Percentiles rank a stretch among this genome's conserved stretches.
These are phyloP conservation scores for Brachystomella parvula DNA, from an alignment of 1,140 invertebrate genomes.

Conservation along the genomic window DNA sequence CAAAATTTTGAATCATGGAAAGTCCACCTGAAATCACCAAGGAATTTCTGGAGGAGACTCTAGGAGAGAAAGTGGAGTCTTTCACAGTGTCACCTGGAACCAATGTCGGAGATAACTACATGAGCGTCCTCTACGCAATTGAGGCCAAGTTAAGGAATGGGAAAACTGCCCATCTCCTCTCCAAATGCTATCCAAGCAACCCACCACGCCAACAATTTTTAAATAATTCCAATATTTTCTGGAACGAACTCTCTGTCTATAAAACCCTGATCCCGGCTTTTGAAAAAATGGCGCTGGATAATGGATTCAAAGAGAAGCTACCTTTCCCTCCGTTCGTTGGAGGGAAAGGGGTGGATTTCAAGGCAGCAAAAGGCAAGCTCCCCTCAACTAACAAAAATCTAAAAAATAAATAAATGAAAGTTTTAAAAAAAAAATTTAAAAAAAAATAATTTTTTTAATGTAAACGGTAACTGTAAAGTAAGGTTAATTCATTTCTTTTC, in stretches of 20 bases:
- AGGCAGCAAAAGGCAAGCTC: not conserved
- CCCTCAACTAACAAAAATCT: too few relatives aligned
- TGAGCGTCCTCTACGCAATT: constrained; percentile 17
- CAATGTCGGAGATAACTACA: constrained; percentile 11
- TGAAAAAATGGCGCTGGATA: not conserved
- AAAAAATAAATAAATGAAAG: too few relatives aligned
- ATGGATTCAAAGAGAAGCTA: not conserved
- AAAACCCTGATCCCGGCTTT: not conserved
- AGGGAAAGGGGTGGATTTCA: not conserved
- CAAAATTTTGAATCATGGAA: too few relatives aligned
- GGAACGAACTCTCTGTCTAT: constrained; percentile 12
- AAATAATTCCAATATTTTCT: constrained; percentile 16
- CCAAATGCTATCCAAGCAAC: constrained; percentile 16
- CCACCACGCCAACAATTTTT: constrained; percentile 11
- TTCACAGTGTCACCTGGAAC: not conserved
- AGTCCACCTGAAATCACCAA: not conserved
- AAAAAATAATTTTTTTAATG: too few relatives aligned
- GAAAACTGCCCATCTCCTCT: not conserved
- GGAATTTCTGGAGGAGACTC: not conserved
- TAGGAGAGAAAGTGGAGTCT: constrained; percentile 27
- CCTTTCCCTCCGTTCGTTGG: not conserved
- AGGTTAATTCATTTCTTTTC: too few relatives aligned
- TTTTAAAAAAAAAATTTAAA: too few relatives aligned
- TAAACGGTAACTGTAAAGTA: too few relatives aligned
- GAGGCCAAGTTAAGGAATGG: not conserved